Evolutionary conservation across 2,113 vertebrate species (phyloP), one percentile per base, ranked within the genome.

Genomic region (Nipponia nippon): DNA sequence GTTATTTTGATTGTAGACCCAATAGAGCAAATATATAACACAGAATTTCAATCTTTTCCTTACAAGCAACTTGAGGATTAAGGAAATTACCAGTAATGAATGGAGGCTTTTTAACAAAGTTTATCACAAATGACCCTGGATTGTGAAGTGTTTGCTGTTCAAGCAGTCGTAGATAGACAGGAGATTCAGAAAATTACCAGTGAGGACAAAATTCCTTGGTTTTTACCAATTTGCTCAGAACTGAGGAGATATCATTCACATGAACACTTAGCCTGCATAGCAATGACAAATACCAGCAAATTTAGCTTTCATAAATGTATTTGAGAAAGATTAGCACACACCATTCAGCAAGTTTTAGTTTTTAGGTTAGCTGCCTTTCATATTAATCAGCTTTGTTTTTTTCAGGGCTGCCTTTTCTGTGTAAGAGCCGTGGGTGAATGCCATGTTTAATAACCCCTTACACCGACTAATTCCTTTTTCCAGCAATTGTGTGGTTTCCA

Each of bases 321-420:
- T 97, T 97, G 85, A 90, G 91, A 79, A 96, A 97, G 95, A 97
- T 97, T 96, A 97, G 62, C 36, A 26, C 65, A 65, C 87, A 78
- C 94, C 59, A 67, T 93, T 97, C 94, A 67, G 93, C 94, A 73
- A 96, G 95, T 96, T 98, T 97, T 91, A 73, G 96, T 92, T 97
- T 97, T 94, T 94, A 95, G 94, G 95, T 97, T 93, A 95, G 94
- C 96, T 98, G 97, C 94, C 96, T 98, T 96, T 98, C 96, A 97
- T 96, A 94, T 90, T 96, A 97, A 97, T 93, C 97, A 95, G 96
- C 97, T 97, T 95, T 94, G 63, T 17, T 97, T 94, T 96, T 96
- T 98, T 84, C 86, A 86, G 73, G 87, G 77, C 89, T 97, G 96
- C 72, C 80, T 98, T 98, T 97, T 97, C 96, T 53, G 71, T 97